Evolutionary conservation across 2,888 invertebrate genomes (phyloP).

Genomic region (Volucella inanis): DNA sequence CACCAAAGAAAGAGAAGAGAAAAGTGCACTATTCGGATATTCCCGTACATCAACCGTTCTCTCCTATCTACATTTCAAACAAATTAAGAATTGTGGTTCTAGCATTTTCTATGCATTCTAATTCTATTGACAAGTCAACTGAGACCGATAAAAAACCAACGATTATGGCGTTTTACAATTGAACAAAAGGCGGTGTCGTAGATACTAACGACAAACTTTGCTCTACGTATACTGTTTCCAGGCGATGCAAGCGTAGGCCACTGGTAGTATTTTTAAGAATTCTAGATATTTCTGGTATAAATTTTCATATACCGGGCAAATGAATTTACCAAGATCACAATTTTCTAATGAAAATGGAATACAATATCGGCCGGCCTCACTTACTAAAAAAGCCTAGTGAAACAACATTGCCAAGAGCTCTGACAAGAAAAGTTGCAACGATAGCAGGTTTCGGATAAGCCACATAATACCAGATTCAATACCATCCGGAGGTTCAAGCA

Average conservation of each 20-base stretch:
- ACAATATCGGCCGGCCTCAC: too few relatives aligned
- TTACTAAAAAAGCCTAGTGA: too few relatives aligned
- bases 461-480: too few relatives aligned
- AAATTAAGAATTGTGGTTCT: background rate
- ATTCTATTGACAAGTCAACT: too few relatives aligned
- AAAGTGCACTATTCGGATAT: background rate
- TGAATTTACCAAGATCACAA: too few relatives aligned
- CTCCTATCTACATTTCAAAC: background rate
- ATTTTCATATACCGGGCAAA: background rate
- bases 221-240: background rate
- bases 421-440: too few relatives aligned
- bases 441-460: too few relatives aligned
- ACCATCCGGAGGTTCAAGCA: too few relatives aligned
- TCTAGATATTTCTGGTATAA: background rate
- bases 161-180: constrained; percentile 1
- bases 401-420: too few relatives aligned
- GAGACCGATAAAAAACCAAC: background rate
- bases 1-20: background rate
- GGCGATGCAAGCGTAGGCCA: background rate
- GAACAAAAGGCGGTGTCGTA: background rate
- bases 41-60: background rate
- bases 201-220: background rate
- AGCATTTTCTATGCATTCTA: background rate
- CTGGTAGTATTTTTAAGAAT: background rate
- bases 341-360: too few relatives aligned